These are phyloP conservation scores for Lysandra bellargus DNA, from an alignment of 2,888 invertebrate species.

Conservation along the genomic window DNA sequence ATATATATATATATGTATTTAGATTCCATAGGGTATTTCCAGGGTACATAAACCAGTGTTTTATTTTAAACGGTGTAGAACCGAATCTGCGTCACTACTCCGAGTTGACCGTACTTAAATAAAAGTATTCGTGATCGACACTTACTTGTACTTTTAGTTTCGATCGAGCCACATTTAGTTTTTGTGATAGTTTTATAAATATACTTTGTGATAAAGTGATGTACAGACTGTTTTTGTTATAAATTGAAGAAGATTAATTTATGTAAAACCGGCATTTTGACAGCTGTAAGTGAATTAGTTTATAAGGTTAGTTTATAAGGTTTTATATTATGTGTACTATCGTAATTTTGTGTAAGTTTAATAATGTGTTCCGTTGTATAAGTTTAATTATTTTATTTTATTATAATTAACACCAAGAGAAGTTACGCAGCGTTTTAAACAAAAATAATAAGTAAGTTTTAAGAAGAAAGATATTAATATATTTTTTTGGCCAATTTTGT, in stretches of 20 bases:
- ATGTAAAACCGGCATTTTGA: neutral
- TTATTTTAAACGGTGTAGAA: neutral
- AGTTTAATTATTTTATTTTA: neutral
- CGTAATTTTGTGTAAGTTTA: neutral
- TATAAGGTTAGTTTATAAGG: too few species aligned
- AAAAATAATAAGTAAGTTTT: neutral
- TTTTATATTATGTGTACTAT: neutral
- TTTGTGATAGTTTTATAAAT: neutral
- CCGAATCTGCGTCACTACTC: neutral
- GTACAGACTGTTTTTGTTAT: neutral
- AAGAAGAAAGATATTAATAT: neutral
- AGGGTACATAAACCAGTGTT: neutral
- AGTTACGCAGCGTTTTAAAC: too few species aligned
- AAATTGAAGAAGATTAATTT: neutral
- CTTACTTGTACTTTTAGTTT: neutral
- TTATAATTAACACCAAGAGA: too few species aligned
- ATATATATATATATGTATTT: too few species aligned
- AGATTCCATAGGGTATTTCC: neutral
- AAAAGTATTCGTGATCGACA: neutral
- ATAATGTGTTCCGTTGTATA: neutral
- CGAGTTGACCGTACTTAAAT: slow-evolving; percentile 7
- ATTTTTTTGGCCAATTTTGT: too few species aligned
- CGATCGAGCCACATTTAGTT: neutral
- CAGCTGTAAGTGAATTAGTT: neutral
- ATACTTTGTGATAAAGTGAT: neutral